A percentile compares a stretch with the other conserved stretches of the same genome.
These are phyloP conservation scores for Anhinga anhinga DNA, from an alignment of 2,113 vertebrate genomes.

Conservation along the genomic window DNA sequence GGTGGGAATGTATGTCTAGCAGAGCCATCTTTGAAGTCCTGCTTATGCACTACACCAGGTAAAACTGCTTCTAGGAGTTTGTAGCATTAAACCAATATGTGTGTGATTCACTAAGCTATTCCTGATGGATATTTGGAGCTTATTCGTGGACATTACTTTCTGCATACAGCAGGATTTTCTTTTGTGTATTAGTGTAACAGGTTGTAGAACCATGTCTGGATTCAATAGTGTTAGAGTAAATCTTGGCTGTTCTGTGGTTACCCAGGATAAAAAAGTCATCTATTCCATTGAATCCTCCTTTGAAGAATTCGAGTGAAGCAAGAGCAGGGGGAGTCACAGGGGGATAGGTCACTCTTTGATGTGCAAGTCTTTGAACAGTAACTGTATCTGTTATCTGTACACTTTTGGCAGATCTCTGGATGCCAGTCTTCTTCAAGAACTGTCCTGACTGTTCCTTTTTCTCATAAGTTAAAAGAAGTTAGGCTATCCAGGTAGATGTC, in stretches of 20 bases:
- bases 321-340: not conserved
- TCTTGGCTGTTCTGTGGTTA: not conserved
- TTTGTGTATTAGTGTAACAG: not conserved
- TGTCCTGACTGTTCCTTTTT: not conserved
- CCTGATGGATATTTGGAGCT: not conserved
- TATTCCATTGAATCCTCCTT: not conserved
- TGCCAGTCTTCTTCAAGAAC: not conserved
- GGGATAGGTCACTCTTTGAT: conserved; percentile 14
- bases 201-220: conserved; percentile 6
- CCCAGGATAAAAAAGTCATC: not conserved
- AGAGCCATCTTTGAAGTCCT: not conserved
- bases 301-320: conserved; percentile 38
- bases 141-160: not conserved
- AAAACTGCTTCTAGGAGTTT: not conserved
- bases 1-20: not conserved
- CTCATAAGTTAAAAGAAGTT: not conserved
- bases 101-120: not conserved
- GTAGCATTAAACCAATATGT: not conserved
- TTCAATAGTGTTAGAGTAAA: conserved; percentile 4
- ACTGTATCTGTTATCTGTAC: not conserved
- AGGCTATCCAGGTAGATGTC: not conserved
- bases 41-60: not conserved
- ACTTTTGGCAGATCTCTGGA: not conserved
- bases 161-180: not conserved
- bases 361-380: conserved; percentile 11